Conservation (phyloP, 2,113 vertebrate genomes). For the Silurus meridionalis region DNA sequence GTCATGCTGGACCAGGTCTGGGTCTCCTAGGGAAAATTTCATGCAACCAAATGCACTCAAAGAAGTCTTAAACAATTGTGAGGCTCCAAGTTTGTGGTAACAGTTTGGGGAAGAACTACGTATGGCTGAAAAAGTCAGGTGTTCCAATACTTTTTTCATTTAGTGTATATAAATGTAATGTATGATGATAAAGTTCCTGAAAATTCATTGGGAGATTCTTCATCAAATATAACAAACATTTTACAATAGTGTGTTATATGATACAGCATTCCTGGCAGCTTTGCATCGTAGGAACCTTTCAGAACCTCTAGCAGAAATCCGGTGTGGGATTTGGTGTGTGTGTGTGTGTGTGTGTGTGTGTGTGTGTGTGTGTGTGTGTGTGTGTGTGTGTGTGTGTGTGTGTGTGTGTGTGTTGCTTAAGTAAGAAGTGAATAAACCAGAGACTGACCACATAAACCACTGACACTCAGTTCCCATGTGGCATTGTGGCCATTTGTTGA, state of each 20-base stretch:
- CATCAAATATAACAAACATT: neutral
- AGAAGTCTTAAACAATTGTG: too few species aligned
- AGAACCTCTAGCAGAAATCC: neutral
- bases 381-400: slow-evolving; percentile 2
- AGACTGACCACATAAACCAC: neutral
- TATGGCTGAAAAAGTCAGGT: too few species aligned
- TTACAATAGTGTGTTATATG: neutral
- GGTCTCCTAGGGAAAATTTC: too few species aligned
- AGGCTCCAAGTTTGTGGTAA: too few species aligned
- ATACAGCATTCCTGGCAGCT: neutral
- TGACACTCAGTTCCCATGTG: neutral
- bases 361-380: neutral
- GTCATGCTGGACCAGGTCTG: too few species aligned
- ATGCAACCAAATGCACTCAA: too few species aligned
- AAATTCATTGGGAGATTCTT: too few species aligned
- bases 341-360: neutral
- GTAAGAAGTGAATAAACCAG: neutral
- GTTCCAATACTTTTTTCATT: too few species aligned
- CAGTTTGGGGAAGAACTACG: too few species aligned
- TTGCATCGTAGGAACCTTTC: slow-evolving; percentile 14
- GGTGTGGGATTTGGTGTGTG: neutral
- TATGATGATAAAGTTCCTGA: too few species aligned
- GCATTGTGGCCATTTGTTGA: neutral
- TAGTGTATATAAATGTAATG: too few species aligned
- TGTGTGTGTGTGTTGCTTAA: neutral